Evolutionary conservation across 2,797 vertebrate genomes (phyloP).

Genomic region (Periparus ater): DNA sequence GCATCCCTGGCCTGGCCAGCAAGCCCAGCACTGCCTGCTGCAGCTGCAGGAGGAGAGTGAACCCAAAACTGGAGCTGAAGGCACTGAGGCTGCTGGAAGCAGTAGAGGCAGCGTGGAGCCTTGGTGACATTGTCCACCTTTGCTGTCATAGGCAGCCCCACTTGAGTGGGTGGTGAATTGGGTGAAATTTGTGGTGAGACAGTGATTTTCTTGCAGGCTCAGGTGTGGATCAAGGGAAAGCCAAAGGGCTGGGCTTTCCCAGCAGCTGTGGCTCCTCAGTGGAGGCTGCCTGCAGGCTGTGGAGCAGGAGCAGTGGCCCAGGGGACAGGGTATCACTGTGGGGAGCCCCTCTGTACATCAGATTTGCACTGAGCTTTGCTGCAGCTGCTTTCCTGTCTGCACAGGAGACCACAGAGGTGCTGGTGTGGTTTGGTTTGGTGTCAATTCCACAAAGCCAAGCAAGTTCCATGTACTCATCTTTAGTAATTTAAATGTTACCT

Average conservation of each 20-base stretch:
- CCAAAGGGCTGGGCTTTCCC: background rate
- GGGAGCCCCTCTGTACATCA: background rate
- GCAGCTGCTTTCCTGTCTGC: background rate
- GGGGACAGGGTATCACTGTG: background rate
- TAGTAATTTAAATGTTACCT: background rate
- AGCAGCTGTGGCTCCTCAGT: background rate
- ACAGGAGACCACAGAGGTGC: background rate
- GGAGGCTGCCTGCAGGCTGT: background rate
- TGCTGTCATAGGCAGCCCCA: background rate
- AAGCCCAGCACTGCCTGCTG: background rate
- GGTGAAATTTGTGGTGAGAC: background rate
- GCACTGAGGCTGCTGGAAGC: background rate
- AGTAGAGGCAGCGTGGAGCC: rapidly evolving
- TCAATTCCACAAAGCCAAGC: background rate
- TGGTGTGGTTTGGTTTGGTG: background rate
- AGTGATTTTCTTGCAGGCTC: background rate
- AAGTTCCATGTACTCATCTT: background rate
- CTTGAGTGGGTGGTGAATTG: background rate
- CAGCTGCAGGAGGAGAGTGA: background rate
- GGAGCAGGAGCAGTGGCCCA: background rate
- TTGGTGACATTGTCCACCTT: background rate
- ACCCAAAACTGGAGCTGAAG: background rate
- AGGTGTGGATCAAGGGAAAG: background rate
- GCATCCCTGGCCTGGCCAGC: background rate
- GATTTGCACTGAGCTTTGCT: background rate